Percentiles rank a stretch among this genome's conserved stretches.
Evolutionary conservation across 2,113 vertebrate genomes (phyloP).

Genomic region (Suncus etruscus): DNA sequence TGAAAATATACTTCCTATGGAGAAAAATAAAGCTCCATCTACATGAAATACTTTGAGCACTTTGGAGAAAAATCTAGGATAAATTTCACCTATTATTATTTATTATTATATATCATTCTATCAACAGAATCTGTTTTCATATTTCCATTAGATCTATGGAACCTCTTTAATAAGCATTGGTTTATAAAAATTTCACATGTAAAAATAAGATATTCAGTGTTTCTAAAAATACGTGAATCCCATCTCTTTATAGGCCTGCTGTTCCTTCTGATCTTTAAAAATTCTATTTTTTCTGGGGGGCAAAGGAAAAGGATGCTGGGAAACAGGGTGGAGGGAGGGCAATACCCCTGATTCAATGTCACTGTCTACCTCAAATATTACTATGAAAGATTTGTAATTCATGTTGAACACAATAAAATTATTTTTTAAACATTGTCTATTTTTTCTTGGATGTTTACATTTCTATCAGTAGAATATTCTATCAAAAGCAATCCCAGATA

Average conservation of each 20-base stretch:
- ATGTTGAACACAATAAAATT: neutral
- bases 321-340: too few relatives aligned
- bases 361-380: too few relatives aligned
- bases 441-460: constrained; percentile 74
- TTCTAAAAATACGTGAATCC: constrained; percentile 47
- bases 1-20: constrained; percentile 52
- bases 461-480: constrained; percentile 79
- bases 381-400: too few relatives aligned
- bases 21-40: constrained; percentile 47
- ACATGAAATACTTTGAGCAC: constrained; percentile 55
- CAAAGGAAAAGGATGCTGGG: too few relatives aligned
- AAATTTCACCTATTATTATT: constrained; percentile 65
- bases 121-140: constrained; percentile 66
- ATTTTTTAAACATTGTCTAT: constrained; percentile 4
- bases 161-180: constrained; percentile 43
- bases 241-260: constrained; percentile 56
- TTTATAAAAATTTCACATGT: constrained; percentile 67
- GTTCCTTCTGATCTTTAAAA: constrained; percentile 58
- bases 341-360: too few relatives aligned
- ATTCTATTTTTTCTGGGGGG: constrained; percentile 36
- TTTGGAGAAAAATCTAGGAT: constrained; percentile 55
- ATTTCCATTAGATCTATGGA: constrained; percentile 45
- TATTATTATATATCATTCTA: constrained; percentile 62
- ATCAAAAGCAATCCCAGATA: constrained; percentile 77
- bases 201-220: constrained; percentile 43